Evolutionary conservation across 2,888 invertebrate genomes (phyloP).

Genomic region (Atrina japonica): DNA sequence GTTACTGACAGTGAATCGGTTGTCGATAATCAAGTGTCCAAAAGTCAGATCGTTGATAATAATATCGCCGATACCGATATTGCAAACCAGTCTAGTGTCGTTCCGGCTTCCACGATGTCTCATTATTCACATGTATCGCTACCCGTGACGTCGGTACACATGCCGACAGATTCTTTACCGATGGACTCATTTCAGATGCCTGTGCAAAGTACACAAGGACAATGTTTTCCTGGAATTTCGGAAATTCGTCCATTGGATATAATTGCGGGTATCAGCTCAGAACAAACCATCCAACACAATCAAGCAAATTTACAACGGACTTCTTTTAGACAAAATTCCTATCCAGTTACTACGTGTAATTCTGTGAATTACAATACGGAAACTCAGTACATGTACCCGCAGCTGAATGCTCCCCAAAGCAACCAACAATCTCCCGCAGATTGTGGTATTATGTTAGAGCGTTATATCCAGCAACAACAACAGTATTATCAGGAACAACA

Average conservation of each 20-base stretch:
- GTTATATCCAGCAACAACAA: constrained; percentile 64
- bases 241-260: constrained; percentile 41
- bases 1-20: too few relatives aligned
- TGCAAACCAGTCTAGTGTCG: background rate
- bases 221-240: constrained; percentile 81
- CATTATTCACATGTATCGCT: background rate
- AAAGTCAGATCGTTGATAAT: background rate
- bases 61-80: background rate
- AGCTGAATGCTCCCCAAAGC: constrained; percentile 26
- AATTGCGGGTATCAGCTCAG: constrained; percentile 17
- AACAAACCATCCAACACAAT: constrained; percentile 10
- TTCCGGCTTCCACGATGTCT: constrained; percentile 15
- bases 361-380: constrained; percentile 17
- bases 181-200: constrained; percentile 9
- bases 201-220: constrained; percentile 96
- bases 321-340: constrained; percentile 32
- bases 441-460: constrained; percentile 58
- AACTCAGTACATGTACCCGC: constrained; percentile 32
- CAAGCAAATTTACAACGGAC: background rate
- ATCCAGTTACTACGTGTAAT: constrained; percentile 30
- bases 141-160: constrained; percentile 4
- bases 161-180: background rate
- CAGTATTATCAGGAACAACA: constrained; percentile 48
- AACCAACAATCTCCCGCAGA: constrained; percentile 28
- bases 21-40: too few relatives aligned